Evolutionary conservation across 1,140 invertebrate species (phyloP), one percentile per base, ranked within the genome.

Genomic region (Delia radicum): DNA sequence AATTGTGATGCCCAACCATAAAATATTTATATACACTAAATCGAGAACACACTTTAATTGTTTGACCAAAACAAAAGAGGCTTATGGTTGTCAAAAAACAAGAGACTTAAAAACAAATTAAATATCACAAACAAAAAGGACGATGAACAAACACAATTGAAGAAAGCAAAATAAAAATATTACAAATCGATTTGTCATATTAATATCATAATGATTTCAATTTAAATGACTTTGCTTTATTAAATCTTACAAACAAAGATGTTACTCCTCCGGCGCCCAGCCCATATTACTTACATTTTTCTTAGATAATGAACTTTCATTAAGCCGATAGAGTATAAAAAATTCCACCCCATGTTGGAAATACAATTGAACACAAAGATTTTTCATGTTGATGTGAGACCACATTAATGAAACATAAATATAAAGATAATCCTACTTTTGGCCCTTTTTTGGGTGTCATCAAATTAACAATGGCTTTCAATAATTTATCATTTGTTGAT

Each of bases 401-500:
- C 69, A 48, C 42, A 55, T 55, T 73, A 73, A 73, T 73, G 48
- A 55, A 73, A 72, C 37, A 42, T 55, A 29, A 73, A 46, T 48
- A 37, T 12, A n/a, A 29, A 46, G 71, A 73, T 73, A 73, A 73
- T 73, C 71, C 46, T 6, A 29, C 71, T 73, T 55, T 37, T 48
- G 37, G 37, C 24, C 28, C 71, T 48, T 33, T 7, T 55, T 55
- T 21, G 48, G 15, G 71, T 73, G 73, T 74, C 73, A 74, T 74
- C 73, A 74, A 74, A 74, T 74, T 74, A 74, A 74, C 48, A 74
- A 74, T 74, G 55, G 73, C 48, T 69, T 55, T 74, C 73, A 74
- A 74, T 74, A 74, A 74, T 74, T 74, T 74, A 74, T 74, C 73
- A 74, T 62, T 62, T 73, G 24, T 55, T 48, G 37, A n/a, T 29